These are phyloP conservation scores for Brachirus orientalis DNA, from an alignment of 2,113 vertebrate genomes.

Conservation along the genomic window DNA sequence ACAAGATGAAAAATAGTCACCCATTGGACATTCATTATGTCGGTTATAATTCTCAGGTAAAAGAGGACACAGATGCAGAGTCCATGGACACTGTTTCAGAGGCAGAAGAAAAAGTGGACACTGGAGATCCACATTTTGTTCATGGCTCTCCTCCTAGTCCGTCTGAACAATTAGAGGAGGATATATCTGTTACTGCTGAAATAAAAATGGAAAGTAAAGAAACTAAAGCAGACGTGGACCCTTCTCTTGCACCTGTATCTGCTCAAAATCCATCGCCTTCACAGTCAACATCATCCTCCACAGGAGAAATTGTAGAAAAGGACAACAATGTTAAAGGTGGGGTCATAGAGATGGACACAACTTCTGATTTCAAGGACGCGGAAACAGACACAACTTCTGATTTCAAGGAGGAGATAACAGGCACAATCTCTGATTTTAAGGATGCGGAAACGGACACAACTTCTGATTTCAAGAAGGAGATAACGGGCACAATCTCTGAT, in stretches of 20 bases:
- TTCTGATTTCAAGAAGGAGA: background rate
- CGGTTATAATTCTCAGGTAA: constrained; percentile 33
- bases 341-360: background rate
- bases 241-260: background rate
- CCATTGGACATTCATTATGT: background rate
- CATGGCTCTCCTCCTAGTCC: background rate
- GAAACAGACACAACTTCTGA: background rate
- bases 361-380: background rate
- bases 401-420: background rate
- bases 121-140: background rate
- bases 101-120: background rate
- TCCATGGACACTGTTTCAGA: constrained; percentile 22
- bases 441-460: background rate
- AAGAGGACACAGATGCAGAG: constrained; percentile 2
- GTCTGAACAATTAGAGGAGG: background rate
- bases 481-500: background rate
- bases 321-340: background rate
- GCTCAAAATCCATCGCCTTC: background rate
- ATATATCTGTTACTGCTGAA: background rate
- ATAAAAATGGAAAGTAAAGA: background rate
- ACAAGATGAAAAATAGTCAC: no score
- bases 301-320: background rate
- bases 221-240: background rate
- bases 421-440: background rate
- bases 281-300: background rate